Base-by-base conservation (phyloP, 2,113 vertebrate species). In the Nettapus auritus region DNA sequence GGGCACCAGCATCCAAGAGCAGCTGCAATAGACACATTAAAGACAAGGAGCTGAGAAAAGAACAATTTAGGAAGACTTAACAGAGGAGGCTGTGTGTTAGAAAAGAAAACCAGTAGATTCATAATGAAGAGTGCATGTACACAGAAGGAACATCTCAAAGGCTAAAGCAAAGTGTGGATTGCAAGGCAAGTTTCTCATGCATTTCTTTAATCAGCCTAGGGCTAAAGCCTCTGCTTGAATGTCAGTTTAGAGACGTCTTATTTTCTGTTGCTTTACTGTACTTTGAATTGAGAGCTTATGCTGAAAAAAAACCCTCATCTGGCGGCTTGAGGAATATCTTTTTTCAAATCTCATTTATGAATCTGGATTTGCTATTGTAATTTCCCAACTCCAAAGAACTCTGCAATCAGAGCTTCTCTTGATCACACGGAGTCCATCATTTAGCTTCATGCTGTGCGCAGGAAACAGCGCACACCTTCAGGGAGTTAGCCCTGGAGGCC, bases 1-100 rank as follows among this genome's bases (percentile, higher is more conserved):
- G 98, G 74, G 99, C 99, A 18, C 99, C 99, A 1, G 99, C 99
- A 12, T 99, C 99, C 97, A 99, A 93, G 69, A 99, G 98, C 84
- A 99, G 97, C 99, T 99, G 98, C 44, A 38, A 38, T 17, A 66
- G 69, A 25, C 44, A 95, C 48, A 34, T 5, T 26, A 46, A 36
- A 78, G 50, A 59, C 19, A 26, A 48, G 23, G 9, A 36, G 36
- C 0, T 96, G 50, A 94, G 93, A 74, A 70, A 57, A 83, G 55
- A 74, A 70, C 59, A 38, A 3, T 29, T 64, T 55, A 84, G 63
- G 55, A 64, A 19, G 63, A 44, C 11, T 10, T 2, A 66, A n/a
- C 68, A 87, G 60, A 85, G 38, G 29, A 28, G 83, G 31, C 29
- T 80, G 36, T 6, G 29, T 46, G 70, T 40, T 3, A 8, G 38